phyloP scores from a whole-genome alignment of 2,113 vertebrate genomes.

The Peromyscus leucopus region DNA sequence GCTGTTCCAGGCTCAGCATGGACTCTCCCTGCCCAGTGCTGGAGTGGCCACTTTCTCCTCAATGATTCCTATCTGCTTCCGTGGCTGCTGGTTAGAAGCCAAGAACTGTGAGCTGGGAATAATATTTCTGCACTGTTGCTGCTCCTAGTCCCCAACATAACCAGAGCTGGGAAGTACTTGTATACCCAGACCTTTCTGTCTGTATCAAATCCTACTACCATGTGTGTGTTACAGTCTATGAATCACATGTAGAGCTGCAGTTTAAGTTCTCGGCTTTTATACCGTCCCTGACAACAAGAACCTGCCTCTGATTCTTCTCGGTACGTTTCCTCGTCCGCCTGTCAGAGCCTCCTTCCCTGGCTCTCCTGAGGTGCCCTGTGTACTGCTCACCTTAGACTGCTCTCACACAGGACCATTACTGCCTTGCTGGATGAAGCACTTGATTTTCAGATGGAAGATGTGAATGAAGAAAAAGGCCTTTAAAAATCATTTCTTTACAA shows the following conservation, averaged over 20 bases:
- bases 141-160: background rate
- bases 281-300: background rate
- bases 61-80: background rate
- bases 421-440: background rate
- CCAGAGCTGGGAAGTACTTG: background rate
- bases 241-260: background rate
- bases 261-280: background rate
- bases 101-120: background rate
- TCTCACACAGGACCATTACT: background rate
- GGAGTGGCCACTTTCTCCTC: background rate
- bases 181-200: background rate
- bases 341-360: background rate
- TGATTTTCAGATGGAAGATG: background rate
- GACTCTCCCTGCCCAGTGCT: background rate
- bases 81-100: background rate
- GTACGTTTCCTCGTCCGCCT: background rate
- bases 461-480: background rate
- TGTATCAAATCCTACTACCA: too few species aligned
- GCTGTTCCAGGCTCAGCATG: background rate
- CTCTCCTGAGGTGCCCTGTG: too few species aligned
- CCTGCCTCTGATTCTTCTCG: background rate
- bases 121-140: background rate
- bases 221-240: background rate
- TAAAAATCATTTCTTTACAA: background rate
- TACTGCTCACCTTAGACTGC: background rate